A percentile compares a stretch with the other conserved stretches of the same genome.
These are phyloP conservation scores for Catamblyrhynchus diadema DNA, from an alignment of 2,797 vertebrate species.

Conservation along the genomic window DNA sequence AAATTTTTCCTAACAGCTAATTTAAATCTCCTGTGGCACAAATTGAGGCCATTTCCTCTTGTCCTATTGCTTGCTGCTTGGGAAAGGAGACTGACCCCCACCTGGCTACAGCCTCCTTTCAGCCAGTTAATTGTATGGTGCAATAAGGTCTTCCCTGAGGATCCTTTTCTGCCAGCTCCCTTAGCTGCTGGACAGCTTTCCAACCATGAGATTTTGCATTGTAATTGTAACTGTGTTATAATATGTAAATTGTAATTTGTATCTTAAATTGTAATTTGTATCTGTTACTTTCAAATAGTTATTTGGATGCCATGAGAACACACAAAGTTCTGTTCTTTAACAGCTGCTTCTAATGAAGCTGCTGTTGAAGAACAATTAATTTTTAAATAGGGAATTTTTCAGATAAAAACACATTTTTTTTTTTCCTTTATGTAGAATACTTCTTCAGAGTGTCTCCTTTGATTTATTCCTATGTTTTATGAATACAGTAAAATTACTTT, in stretches of 20 bases:
- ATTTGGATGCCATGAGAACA: not conserved
- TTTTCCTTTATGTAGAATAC: not conserved
- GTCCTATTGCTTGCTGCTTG: not conserved
- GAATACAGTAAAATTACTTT: not conserved
- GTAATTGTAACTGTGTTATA: not conserved
- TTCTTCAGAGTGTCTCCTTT: not conserved
- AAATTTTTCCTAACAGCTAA: not conserved
- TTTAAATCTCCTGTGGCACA: not conserved
- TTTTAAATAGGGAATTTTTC: not conserved
- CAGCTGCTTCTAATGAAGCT: not conserved
- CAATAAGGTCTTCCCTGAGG: not conserved
- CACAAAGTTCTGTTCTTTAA: not conserved
- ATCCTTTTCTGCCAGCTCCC: not conserved
- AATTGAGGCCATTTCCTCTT: not conserved
- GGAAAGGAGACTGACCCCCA: not conserved
- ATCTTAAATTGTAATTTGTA: not conserved
- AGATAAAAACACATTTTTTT: not conserved
- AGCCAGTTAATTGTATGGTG: not conserved
- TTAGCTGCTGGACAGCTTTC: not conserved
- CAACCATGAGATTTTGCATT: not conserved
- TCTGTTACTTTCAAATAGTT: not conserved
- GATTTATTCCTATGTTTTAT: not conserved
- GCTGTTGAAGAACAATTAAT: not conserved
- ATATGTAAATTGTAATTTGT: not conserved
- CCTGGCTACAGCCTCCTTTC: not conserved